Conservation (phyloP, 2,888 invertebrate species). For the Nebria salina region DNA sequence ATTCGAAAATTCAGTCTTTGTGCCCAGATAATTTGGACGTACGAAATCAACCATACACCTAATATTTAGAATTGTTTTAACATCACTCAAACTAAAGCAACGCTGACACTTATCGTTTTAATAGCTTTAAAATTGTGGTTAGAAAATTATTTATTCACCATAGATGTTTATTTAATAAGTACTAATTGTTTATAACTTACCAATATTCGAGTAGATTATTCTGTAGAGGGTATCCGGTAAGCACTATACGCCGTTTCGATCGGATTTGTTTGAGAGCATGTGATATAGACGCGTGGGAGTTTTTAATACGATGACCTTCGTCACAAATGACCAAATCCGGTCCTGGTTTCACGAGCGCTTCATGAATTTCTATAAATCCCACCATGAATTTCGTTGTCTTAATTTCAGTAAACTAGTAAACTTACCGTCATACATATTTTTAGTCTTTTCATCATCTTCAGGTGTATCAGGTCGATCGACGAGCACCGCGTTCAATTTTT, state of each 20-base stretch:
- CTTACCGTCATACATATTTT: slow-evolving; percentile 78
- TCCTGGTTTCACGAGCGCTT: slow-evolving; percentile 87
- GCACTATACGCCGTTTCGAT: slow-evolving; percentile 92
- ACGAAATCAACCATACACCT: slow-evolving; percentile 99
- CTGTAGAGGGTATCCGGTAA: slow-evolving; percentile 98
- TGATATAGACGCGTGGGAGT: slow-evolving; percentile 96
- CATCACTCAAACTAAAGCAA: background rate
- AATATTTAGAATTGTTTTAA: background rate
- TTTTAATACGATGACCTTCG: slow-evolving; percentile 98
- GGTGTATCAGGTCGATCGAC: slow-evolving; percentile 62
- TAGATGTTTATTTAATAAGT: background rate
- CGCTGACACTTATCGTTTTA: too few species aligned
- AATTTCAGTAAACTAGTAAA: background rate
- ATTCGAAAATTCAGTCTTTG: slow-evolving; percentile 95
- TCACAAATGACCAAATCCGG: slow-evolving; percentile 96
- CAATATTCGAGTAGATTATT: slow-evolving; percentile 97
- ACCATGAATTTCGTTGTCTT: too few species aligned
- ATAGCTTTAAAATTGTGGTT: too few species aligned
- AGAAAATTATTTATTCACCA: background rate
- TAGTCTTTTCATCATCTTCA: slow-evolving; percentile 71
- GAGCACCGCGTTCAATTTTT: slow-evolving; percentile 31
- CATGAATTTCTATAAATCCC: slow-evolving; percentile 74
- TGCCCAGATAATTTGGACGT: slow-evolving; percentile 95
- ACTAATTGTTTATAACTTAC: slow-evolving; percentile 63
- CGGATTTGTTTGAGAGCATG: slow-evolving; percentile 93